Percentiles rank a stretch among this genome's conserved stretches.
These are phyloP conservation scores for Xestia ashworthii DNA, from an alignment of 2,888 invertebrate genomes.

Conservation along the genomic window DNA sequence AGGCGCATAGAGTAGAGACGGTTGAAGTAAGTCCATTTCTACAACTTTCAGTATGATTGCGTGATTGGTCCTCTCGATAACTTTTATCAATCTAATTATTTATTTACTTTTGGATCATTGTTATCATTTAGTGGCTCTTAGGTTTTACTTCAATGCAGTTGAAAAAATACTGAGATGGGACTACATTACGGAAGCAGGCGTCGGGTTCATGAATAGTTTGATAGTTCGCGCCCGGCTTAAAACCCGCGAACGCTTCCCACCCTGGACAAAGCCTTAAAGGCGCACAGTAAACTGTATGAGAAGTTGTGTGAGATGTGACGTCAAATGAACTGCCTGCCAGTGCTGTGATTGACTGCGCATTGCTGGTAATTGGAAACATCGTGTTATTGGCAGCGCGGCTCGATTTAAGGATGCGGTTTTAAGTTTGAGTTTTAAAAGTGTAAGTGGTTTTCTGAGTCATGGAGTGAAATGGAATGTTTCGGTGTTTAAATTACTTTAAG, in stretches of 20 bases:
- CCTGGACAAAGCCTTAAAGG: background rate
- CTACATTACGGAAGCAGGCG: background rate
- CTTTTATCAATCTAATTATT: no score
- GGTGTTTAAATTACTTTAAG: constrained; percentile 5
- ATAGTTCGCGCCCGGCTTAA: background rate
- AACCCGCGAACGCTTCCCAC: background rate
- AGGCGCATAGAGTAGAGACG: no score
- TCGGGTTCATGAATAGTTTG: background rate
- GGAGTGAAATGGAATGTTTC: constrained; percentile 8
- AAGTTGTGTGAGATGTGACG: constrained; percentile 63
- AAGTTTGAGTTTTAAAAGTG: constrained; percentile 37
- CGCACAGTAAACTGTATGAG: constrained; percentile 60
- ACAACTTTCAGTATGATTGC: no score
- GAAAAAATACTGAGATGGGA: background rate
- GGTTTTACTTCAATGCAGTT: background rate
- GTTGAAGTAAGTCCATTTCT: no score
- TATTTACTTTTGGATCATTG: no score
- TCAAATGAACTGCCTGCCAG: constrained; percentile 76
- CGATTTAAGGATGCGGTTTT: constrained; percentile 70
- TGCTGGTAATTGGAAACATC: constrained; percentile 82
- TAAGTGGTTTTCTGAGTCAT: constrained; percentile 38
- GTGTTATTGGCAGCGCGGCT: constrained; percentile 74
- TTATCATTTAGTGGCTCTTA: background rate
- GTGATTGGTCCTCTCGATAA: no score
- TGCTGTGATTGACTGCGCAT: constrained; percentile 81